Percentiles rank a stretch among this genome's conserved stretches.
Conservation (phyloP, 2,888 invertebrate genomes). For the Caenorhabditis drosophilae region DNA sequence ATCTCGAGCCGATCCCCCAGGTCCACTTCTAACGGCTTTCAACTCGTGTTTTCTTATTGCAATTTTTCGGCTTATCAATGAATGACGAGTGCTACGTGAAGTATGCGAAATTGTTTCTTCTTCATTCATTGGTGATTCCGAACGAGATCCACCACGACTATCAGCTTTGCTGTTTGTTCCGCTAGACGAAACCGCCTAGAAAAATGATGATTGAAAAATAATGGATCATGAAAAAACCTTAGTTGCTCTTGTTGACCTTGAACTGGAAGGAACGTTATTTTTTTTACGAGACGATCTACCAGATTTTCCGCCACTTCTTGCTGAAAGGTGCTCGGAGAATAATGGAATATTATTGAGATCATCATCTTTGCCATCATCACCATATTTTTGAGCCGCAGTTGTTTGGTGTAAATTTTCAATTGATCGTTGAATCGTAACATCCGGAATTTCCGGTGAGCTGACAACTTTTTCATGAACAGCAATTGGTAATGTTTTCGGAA, state of each 20-base stretch:
- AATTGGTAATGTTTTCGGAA: slow-evolving; percentile 24
- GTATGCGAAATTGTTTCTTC: slow-evolving; percentile 32
- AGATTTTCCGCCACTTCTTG: no score
- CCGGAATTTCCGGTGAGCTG: slow-evolving; percentile 46
- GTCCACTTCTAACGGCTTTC: slow-evolving; percentile 21
- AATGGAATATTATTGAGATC: no score
- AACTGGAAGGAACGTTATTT: no score
- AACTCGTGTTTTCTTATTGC: slow-evolving; percentile 39
- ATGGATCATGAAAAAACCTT: background rate
- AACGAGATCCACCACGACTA: slow-evolving; percentile 21
- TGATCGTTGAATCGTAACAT: slow-evolving; percentile 38
- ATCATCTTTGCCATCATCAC: no score
- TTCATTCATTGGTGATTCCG: slow-evolving; percentile 18
- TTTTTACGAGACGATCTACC: no score
- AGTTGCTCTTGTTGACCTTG: no score
- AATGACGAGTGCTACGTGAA: slow-evolving; percentile 37
- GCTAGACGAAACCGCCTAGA: slow-evolving; percentile 15
- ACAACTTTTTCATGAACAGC: slow-evolving; percentile 15
- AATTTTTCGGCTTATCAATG: slow-evolving; percentile 45
- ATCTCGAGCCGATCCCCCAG: slow-evolving; percentile 30
- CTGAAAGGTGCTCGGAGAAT: no score
- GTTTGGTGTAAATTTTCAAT: slow-evolving; percentile 32
- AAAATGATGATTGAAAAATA: slow-evolving; percentile 6
- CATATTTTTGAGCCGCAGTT: background rate
- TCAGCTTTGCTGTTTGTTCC: slow-evolving; percentile 19